A percentile compares a stretch with the other conserved stretches of the same genome.
phyloP scores from a whole-genome alignment of 2,888 invertebrate species.

The Luperina testacea region DNA sequence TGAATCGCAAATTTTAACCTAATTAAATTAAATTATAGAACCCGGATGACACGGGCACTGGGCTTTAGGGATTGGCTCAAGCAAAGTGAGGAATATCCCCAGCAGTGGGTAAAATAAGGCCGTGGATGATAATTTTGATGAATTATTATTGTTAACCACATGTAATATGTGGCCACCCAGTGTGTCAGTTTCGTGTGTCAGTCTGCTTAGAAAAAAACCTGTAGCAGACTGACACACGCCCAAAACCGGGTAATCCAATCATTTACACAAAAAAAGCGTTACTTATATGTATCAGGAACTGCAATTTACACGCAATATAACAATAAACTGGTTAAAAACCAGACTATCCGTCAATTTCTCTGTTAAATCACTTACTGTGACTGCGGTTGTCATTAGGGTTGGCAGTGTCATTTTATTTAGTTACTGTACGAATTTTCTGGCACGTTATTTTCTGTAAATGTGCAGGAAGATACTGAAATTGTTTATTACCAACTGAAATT shows the following conservation, averaged over 20 bases:
- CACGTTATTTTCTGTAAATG: not conserved
- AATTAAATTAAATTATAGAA: not conserved
- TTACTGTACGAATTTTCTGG: not conserved
- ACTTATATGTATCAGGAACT: conserved; percentile 48
- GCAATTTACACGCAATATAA: conserved; percentile 50
- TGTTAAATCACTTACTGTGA: conserved; percentile 53
- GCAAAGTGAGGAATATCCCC: not conserved
- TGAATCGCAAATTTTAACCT: not conserved
- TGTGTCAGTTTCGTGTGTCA: not conserved
- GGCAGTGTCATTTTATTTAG: not conserved
- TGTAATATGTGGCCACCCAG: not conserved
- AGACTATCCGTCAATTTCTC: conserved; percentile 54
- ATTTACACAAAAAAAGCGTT: conserved; percentile 4
- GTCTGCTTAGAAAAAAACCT: not conserved
- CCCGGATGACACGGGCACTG: not conserved
- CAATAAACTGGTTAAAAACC: conserved; percentile 47
- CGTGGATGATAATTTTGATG: not conserved
- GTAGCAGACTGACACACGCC: not conserved
- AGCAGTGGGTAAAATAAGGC: not conserved
- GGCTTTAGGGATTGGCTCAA: not conserved
- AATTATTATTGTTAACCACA: not conserved
- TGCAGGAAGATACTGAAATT: not conserved
- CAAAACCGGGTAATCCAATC: not conserved
- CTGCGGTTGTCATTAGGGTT: conserved; percentile 50
- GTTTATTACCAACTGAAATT: not conserved